Percentiles rank a stretch among this genome's conserved stretches.
Evolutionary conservation across 92 coral and sea anemone genomes (phyloP).

Genomic region (Montipora capitata): DNA sequence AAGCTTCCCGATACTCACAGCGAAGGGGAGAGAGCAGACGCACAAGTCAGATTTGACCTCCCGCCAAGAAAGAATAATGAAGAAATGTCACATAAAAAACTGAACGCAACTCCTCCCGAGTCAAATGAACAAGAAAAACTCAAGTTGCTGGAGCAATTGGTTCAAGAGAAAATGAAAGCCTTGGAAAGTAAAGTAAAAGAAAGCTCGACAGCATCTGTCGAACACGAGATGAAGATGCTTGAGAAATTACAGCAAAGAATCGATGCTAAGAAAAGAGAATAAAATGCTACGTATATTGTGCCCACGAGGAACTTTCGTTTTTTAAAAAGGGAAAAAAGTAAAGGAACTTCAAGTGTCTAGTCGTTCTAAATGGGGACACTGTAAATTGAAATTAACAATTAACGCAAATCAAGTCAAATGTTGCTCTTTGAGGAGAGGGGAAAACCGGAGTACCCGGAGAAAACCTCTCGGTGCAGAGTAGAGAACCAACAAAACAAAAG

Average conservation of each 20-base stretch:
- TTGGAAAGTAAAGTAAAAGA: conserved; percentile 6
- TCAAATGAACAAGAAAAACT: conserved; percentile 29
- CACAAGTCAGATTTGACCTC: conserved; percentile 26
- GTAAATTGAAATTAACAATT: too few species aligned
- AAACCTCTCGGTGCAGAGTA: too few species aligned
- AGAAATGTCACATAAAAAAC: background rate
- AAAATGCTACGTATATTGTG: background rate
- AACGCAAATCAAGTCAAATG: too few species aligned
- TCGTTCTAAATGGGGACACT: too few species aligned
- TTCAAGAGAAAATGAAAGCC: conserved; percentile 42
- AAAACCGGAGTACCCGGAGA: too few species aligned
- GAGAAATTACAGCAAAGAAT: conserved; percentile 31
- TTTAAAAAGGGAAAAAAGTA: too few species aligned
- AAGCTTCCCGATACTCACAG: background rate
- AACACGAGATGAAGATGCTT: conserved; percentile 53
- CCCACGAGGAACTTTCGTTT: too few species aligned
- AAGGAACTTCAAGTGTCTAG: too few species aligned
- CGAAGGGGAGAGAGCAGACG: background rate
- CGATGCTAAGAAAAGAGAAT: conserved; percentile 5
- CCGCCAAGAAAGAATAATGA: background rate
- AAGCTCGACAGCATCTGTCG: background rate
- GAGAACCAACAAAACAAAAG: too few species aligned
- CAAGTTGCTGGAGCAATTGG: conserved; percentile 20
- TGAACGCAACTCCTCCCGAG: background rate
- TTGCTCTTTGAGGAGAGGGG: too few species aligned